Percentiles rank a stretch among this genome's conserved stretches.
Conservation (phyloP, 2,797 vertebrate genomes). For the Tapirus indicus region DNA sequence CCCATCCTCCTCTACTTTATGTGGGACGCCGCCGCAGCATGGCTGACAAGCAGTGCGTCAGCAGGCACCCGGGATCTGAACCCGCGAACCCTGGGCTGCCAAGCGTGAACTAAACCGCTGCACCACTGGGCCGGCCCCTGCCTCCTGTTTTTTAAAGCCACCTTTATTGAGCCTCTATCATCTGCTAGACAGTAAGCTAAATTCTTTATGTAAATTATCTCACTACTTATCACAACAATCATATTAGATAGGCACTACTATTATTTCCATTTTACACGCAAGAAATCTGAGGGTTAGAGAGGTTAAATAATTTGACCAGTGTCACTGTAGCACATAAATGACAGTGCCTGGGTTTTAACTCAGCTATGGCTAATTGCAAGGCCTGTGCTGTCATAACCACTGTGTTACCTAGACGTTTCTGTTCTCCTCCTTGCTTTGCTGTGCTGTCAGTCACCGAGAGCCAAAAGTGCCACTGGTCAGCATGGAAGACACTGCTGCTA, state of each 20-base stretch:
- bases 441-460: neutral
- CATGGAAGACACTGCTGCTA: neutral
- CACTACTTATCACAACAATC: neutral
- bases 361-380: neutral
- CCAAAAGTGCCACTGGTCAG: neutral
- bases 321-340: neutral
- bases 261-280: neutral
- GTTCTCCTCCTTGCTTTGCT: neutral
- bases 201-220: neutral
- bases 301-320: neutral
- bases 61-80: no score
- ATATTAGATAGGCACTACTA: neutral
- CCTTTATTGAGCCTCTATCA: neutral
- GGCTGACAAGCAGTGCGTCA: no score
- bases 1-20: no score
- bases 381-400: no score
- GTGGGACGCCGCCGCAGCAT: no score
- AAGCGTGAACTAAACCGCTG: no score
- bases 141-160: neutral
- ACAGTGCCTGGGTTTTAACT: neutral
- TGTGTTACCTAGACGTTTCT: neutral
- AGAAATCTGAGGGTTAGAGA: neutral
- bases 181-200: neutral
- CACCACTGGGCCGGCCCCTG: no score
- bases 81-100: no score